Conservation (phyloP, 2,797 vertebrate genomes). For the Mionectes olivaceus region DNA sequence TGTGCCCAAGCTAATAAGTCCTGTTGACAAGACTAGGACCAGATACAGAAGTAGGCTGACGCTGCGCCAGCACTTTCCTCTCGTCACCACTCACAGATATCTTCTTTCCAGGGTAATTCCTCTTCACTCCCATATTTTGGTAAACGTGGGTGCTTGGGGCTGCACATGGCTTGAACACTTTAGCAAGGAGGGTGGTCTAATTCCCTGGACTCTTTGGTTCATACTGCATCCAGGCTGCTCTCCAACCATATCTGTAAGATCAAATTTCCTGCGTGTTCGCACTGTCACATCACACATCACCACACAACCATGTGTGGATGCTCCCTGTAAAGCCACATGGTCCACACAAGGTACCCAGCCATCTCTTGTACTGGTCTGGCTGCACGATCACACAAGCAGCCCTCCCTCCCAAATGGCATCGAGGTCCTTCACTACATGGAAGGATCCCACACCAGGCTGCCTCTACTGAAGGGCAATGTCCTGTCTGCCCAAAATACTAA, state of each 20-base stretch:
- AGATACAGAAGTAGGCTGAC: not conserved
- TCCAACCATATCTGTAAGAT: not conserved
- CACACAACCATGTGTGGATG: not conserved
- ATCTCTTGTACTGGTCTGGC: not conserved
- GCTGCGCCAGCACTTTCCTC: not conserved
- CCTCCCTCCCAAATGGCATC: not conserved
- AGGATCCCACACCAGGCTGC: not conserved
- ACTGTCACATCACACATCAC: not conserved
- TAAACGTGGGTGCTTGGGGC: not conserved
- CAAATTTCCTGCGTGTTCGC: not conserved
- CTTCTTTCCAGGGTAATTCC: not conserved
- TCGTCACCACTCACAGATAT: not conserved
- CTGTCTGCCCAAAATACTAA: not conserved
- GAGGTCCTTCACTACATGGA: not conserved
- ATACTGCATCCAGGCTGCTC: not conserved
- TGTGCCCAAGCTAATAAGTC: not conserved
- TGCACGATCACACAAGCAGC: not conserved
- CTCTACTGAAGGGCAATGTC: not conserved
- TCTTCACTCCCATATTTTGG: not conserved
- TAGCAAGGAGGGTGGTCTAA: not conserved
- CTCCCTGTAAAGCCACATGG: not conserved
- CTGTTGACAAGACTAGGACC: constrained; percentile 3
- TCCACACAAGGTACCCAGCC: not conserved
- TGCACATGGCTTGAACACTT: not conserved
- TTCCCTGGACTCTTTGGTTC: not conserved